Base-by-base conservation (phyloP, 2,797 vertebrate species). In the Cirrhinus molitorella region DNA sequence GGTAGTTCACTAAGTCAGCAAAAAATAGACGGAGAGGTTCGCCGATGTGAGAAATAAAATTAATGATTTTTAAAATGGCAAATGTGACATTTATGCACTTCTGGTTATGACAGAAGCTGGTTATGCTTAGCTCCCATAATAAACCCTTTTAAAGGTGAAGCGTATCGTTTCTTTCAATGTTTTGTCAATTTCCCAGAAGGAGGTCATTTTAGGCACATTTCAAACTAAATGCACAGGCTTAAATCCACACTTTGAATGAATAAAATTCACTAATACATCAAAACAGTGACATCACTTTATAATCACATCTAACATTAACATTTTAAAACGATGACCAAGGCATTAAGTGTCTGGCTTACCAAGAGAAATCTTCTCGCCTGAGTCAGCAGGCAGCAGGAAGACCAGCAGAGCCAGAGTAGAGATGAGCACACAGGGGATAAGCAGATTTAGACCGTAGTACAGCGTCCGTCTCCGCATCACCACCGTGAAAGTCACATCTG, bases 361-460 rank as follows among this genome's bases (percentile, higher is more conserved):
- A 6, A 96, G 93, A 34, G 96, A 97, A 85, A 97, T 96, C 85
- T 97, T 97, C 90, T 96, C 96, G 63, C 96, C 96, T 0, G 96
- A 97, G 86, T 96, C 96, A 21, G 96, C 96, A 25, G 96, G 96
- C 57, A 97, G 93, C 85, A 97, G 88, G 80, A 97, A 97, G 66
- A 97, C 96, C 4, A 97, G 88, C 75, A 97, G 89, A 61, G 96
- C 96, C 19, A 97, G 93, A 1, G 95, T 94, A 0, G 96, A 97
- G 91, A 97, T 97, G 65, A 97, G 94, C 28, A 97, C 94, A 0
- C 96, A 97, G 1, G 96, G 96, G 77, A 96, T 95, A 25, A 97
- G 95, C 79, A 97, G 94, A 83, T 97, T 97, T 80, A 97, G 95
- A 45, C 96, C 96, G 0, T 97, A 97, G 71, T 96, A 97, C 3